Evolutionary conservation across 2,113 vertebrate species (phyloP).

Genomic region (Noturus placidus): DNA sequence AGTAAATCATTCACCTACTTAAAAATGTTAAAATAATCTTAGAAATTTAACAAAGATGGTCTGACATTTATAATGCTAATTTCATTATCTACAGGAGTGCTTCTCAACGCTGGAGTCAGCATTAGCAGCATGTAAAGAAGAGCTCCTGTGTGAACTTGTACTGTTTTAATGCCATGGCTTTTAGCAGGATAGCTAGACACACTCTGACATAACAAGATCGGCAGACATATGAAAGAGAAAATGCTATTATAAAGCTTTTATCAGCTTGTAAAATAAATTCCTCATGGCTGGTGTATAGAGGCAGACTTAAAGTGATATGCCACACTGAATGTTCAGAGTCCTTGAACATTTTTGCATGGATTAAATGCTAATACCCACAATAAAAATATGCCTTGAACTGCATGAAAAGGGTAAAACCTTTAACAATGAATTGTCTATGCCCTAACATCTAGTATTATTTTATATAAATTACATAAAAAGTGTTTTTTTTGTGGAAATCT

Average conservation of each 20-base stretch:
- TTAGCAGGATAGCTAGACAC: conserved; percentile 27
- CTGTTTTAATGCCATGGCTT: conserved; percentile 30
- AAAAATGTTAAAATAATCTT: neutral
- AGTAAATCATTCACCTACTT: neutral
- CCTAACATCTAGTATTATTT: neutral
- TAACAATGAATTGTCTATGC: neutral
- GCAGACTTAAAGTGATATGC: neutral
- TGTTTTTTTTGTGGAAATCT: neutral
- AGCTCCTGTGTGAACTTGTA: conserved; percentile 32
- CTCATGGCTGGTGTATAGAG: neutral
- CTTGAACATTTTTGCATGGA: neutral
- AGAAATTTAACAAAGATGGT: conserved; percentile 40
- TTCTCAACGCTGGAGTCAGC: conserved; percentile 20
- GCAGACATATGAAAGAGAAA: conserved; percentile 21
- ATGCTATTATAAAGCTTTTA: conserved; percentile 27
- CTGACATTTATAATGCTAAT: conserved; percentile 50
- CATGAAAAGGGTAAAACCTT: neutral
- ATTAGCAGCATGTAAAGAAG: conserved; percentile 31
- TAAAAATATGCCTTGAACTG: neutral
- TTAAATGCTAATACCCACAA: neutral
- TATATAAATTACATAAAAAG: neutral
- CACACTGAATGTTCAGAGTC: neutral
- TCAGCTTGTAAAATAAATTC: neutral
- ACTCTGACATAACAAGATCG: conserved; percentile 9
- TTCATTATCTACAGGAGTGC: conserved; percentile 36